phyloP scores from a whole-genome alignment of 2,797 vertebrate species.

The Takifugu ocellatus region DNA sequence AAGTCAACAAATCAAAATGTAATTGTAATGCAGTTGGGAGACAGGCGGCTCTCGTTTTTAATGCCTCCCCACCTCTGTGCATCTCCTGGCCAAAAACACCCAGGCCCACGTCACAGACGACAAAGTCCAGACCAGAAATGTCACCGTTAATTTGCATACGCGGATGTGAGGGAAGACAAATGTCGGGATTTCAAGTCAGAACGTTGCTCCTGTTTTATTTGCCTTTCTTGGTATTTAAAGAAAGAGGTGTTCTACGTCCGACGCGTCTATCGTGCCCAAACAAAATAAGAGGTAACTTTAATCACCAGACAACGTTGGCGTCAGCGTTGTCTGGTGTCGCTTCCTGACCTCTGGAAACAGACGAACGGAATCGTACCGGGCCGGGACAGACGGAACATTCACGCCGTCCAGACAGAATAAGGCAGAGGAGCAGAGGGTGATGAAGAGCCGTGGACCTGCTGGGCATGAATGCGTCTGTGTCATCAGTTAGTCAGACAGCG shows the following conservation, averaged over 20 bases:
- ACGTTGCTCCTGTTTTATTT: background rate
- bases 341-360: too few relatives aligned
- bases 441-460: conserved; percentile 32
- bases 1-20: background rate
- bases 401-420: background rate
- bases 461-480: conserved; percentile 36
- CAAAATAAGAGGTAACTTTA: too few relatives aligned
- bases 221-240: background rate
- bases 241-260: too few relatives aligned
- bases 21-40: too few relatives aligned
- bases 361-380: too few relatives aligned
- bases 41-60: background rate
- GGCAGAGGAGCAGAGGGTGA: background rate
- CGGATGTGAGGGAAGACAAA: background rate
- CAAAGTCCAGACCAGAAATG: background rate
- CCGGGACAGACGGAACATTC: background rate
- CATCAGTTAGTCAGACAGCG: conserved; percentile 45
- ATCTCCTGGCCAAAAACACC: background rate
- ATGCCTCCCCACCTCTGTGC: background rate
- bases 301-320: too few relatives aligned
- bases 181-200: too few relatives aligned
- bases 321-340: too few relatives aligned
- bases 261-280: too few relatives aligned
- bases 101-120: background rate
- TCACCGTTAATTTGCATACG: background rate